Evolutionary conservation across 2,888 invertebrate species (phyloP).

Genomic region (Camponotus fellah): DNA sequence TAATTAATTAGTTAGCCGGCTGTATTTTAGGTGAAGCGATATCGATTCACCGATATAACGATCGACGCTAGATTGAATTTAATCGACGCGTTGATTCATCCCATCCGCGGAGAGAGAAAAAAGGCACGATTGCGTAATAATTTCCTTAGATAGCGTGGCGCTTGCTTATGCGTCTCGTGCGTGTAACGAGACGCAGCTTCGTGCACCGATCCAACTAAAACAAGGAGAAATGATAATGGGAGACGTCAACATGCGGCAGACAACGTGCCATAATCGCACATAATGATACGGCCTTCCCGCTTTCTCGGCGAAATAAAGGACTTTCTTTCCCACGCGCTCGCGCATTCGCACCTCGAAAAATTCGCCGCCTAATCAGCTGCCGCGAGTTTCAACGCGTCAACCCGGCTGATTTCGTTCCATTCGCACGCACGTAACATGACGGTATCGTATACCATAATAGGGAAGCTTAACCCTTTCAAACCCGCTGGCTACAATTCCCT

Average conservation of each 20-base stretch:
- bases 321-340: slow-evolving; percentile 52
- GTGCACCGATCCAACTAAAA: slow-evolving; percentile 20
- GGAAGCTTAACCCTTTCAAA: not conserved
- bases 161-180: slow-evolving; percentile 23
- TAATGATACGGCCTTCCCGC: slow-evolving; percentile 47
- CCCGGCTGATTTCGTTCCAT: slow-evolving; percentile 15
- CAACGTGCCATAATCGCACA: slow-evolving; percentile 43
- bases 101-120: not conserved
- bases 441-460: slow-evolving; percentile 5
- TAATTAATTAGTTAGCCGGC: slow-evolving; percentile 17
- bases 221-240: slow-evolving; percentile 47
- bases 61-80: not conserved
- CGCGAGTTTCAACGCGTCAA: slow-evolving; percentile 9
- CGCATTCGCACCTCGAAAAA: slow-evolving; percentile 28
- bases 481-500: not conserved
- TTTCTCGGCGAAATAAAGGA: slow-evolving; percentile 54
- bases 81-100: not conserved
- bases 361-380: slow-evolving; percentile 25
- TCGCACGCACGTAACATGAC: slow-evolving; percentile 16
- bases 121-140: slow-evolving; percentile 29
- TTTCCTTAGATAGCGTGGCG: slow-evolving; percentile 23
- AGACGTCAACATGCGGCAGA: slow-evolving; percentile 28
- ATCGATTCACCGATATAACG: not conserved
- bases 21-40: not conserved
- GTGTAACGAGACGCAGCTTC: slow-evolving; percentile 18